A percentile compares a stretch with the other conserved stretches of the same genome.
These are phyloP conservation scores for Crossaster papposus DNA, from an alignment of 53 echinoderm and acorn worm genomes.

Conservation along the genomic window DNA sequence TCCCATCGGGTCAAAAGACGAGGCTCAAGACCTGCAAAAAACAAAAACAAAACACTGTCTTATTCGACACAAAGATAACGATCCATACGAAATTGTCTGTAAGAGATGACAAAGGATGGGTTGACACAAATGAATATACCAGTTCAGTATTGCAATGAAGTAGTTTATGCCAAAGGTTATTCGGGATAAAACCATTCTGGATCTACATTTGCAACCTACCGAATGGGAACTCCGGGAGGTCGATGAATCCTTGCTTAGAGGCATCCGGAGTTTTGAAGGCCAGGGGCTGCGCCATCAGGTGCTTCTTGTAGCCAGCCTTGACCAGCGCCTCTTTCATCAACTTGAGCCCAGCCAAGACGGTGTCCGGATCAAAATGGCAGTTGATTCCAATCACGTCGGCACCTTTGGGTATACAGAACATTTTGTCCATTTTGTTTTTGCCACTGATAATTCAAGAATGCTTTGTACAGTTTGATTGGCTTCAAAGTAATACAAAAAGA, in stretches of 20 bases:
- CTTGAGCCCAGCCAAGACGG: constrained; percentile 61
- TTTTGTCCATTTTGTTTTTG: background rate
- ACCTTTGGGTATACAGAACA: constrained; percentile 21
- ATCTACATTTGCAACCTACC: constrained; percentile 57
- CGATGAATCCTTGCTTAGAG: constrained; percentile 92
- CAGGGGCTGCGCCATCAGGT: constrained; percentile 84
- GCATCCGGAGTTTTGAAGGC: constrained; percentile 77
- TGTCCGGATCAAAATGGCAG: constrained; percentile 91
- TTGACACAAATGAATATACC: no score
- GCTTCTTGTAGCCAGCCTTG: constrained; percentile 74
- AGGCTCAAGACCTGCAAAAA: constrained; percentile 78
- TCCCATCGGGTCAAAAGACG: constrained; percentile 92
- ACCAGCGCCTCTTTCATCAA: constrained; percentile 87
- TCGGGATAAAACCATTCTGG: background rate
- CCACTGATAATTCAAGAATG: background rate
- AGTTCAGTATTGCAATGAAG: no score
- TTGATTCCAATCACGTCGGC: constrained; percentile 77
- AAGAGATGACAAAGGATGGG: no score
- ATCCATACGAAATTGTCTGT: no score
- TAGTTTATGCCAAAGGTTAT: no score
- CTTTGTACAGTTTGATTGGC: background rate
- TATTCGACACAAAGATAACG: no score
- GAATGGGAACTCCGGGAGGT: constrained; percentile 94
- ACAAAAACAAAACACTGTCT: background rate
- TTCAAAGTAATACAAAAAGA: no score